These are phyloP conservation scores for Calephelis nemesis DNA, from an alignment of 1,140 invertebrate genomes.

Conservation along the genomic window DNA sequence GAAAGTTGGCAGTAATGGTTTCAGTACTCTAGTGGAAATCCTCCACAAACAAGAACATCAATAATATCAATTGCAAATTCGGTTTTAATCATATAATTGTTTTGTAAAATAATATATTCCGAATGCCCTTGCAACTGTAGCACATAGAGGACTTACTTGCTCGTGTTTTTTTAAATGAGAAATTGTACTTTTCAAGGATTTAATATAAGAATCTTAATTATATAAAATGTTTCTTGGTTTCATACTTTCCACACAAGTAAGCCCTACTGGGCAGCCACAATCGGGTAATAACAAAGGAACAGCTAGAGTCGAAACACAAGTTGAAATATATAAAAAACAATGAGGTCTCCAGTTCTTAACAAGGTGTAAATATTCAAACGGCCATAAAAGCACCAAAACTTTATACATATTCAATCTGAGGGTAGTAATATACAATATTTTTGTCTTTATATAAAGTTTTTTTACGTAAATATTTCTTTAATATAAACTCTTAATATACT, in stretches of 20 bases:
- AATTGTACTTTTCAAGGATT: constrained; percentile 16
- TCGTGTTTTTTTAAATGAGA: background rate
- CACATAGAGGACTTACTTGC: background rate
- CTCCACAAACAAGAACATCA: constrained; percentile 55
- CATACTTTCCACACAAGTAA: background rate
- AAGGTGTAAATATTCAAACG: constrained; percentile 67
- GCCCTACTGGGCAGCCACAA: background rate
- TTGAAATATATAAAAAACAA: constrained; percentile 43
- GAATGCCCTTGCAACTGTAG: constrained; percentile 8
- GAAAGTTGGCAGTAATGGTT: constrained; percentile 72
- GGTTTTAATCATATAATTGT: constrained; percentile 35
- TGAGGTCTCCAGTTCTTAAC: constrained; percentile 54
- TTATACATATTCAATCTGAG: constrained; percentile 53
- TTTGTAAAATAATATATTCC: background rate
- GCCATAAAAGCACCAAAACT: constrained; percentile 66
- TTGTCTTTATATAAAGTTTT: constrained; percentile 65
- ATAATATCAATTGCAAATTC: constrained; percentile 69
- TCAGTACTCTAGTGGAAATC: constrained; percentile 63
- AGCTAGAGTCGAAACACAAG: constrained; percentile 30
- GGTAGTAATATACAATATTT: constrained; percentile 57
- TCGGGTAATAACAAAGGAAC: constrained; percentile 36
- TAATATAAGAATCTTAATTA: background rate
- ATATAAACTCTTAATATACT: constrained; percentile 75
- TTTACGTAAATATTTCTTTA: constrained; percentile 74
- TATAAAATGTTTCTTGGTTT: background rate